Conservation (phyloP, 2,888 invertebrate genomes). For the Agriopis aurantiaria region DNA sequence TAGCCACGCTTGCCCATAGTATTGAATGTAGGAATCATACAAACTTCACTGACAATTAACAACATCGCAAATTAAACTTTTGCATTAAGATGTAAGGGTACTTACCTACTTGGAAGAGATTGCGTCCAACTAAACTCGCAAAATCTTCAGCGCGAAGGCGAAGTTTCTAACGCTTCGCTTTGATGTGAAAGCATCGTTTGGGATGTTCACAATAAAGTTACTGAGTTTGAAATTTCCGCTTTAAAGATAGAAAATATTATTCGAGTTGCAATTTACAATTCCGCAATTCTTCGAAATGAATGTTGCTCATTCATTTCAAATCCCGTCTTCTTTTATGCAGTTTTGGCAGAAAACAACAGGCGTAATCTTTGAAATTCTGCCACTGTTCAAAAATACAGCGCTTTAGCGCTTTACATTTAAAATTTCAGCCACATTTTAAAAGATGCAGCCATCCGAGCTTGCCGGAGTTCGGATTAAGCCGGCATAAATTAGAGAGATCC, state of each 20-base stretch:
- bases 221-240: constrained; percentile 7
- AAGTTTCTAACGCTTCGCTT: constrained; percentile 32
- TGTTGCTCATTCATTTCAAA: neutral
- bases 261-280: neutral
- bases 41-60: neutral
- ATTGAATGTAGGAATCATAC: no score
- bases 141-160: constrained; percentile 15
- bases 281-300: neutral
- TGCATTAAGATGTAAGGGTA: constrained; percentile 14
- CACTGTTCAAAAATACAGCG: neutral
- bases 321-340: neutral
- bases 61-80: constrained; percentile 27
- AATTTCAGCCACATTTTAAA: constrained; percentile 21
- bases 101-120: constrained; percentile 28
- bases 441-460: constrained; percentile 21
- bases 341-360: neutral
- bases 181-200: constrained; percentile 33
- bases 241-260: constrained; percentile 12
- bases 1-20: no score
- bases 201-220: constrained; percentile 26
- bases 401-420: constrained; percentile 13
- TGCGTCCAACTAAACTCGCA: constrained; percentile 15
- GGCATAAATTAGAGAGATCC: constrained; percentile 62
- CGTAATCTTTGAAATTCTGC: neutral
- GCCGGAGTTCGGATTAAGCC: constrained; percentile 49